Evolutionary conservation across 1,140 invertebrate genomes (phyloP).

Genomic region (Patella vulgata): DNA sequence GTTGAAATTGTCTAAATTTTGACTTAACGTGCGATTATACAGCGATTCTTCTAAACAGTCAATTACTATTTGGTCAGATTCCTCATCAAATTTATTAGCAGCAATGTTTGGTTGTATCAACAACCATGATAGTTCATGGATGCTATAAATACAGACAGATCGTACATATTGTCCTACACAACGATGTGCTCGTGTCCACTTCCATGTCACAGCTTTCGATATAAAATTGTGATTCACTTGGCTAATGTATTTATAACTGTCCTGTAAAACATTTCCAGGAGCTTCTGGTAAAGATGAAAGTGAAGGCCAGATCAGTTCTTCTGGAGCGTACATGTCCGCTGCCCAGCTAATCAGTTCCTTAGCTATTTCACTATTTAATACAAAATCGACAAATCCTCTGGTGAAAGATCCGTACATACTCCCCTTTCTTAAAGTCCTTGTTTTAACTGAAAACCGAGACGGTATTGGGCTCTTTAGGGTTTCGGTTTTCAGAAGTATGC

Average conservation of each 20-base stretch:
- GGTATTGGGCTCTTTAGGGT: slow-evolving; percentile 25
- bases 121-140: slow-evolving; percentile 57
- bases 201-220: slow-evolving; percentile 36
- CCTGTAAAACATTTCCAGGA: slow-evolving; percentile 39
- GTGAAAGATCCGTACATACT: slow-evolving; percentile 44
- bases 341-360: slow-evolving; percentile 35
- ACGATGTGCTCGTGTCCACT: slow-evolving; percentile 20
- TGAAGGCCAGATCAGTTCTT: slow-evolving; percentile 53
- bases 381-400: slow-evolving; percentile 40
- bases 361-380: slow-evolving; percentile 34
- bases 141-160: too few species aligned
- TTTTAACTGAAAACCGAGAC: slow-evolving; percentile 40
- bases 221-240: slow-evolving; percentile 23
- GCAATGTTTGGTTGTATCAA: slow-evolving; percentile 43
- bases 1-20: too few species aligned
- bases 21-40: too few species aligned
- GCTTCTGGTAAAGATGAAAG: slow-evolving; percentile 39
- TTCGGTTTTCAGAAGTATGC: slow-evolving; percentile 24
- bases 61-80: slow-evolving; percentile 49
- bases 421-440: slow-evolving; percentile 25
- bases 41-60: slow-evolving; percentile 56
- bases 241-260: slow-evolving; percentile 29
- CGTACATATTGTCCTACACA: too few species aligned
- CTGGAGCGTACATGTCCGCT: slow-evolving; percentile 42
- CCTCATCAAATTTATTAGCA: slow-evolving; percentile 59